Evolutionary conservation across 2,888 invertebrate genomes (phyloP), one percentile per base, ranked within the genome.

Genomic region (Smittia aterrima): DNA sequence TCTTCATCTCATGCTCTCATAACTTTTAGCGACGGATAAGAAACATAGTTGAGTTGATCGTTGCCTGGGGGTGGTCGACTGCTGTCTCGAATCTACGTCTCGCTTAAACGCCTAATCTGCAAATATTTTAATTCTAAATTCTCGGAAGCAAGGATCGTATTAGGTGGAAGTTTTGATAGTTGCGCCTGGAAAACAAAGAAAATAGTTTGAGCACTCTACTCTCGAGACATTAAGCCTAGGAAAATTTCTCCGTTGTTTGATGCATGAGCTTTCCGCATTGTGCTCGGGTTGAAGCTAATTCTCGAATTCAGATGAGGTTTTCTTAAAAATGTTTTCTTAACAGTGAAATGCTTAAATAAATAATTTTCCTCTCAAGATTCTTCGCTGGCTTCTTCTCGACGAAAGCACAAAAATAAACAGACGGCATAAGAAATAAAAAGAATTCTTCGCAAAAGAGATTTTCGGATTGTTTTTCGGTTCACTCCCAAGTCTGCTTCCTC

Each of bases 291-390:
- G 25, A 54, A 70, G 70, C 54, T 70, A 54, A 70, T 70, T 70
- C 54, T 70, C 41, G 70, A 70, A 70, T 70, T 70, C 54, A 24
- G 70, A 70, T 70, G 70, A 70, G 70, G 54, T 70, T 70, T 47
- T 54, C 54, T 13, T 27, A 64, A 58, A 22, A 64, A 64, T 64
- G 27, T 22, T 58, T 58, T 47, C 47, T 47, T 58, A 64, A 27
- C 25, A 64, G 24, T 9, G 22, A 64, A 64, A 27, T 27, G 25
- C 64, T 64, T 64, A 64, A 64, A 64, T 64, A 64, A 64, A 64
- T 64, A 64, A 64, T 64, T 58, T 64, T 64, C 27, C 53, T 32
- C 16, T 6, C 47, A 47, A 22, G 13, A 22, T 58, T 58, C 24
- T 24, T 58, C 18, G 58, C 16, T 16, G 24, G 58, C 58, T n/a